Conservation (phyloP, 2,888 invertebrate species). For the Reticulitermes lucifugus region DNA sequence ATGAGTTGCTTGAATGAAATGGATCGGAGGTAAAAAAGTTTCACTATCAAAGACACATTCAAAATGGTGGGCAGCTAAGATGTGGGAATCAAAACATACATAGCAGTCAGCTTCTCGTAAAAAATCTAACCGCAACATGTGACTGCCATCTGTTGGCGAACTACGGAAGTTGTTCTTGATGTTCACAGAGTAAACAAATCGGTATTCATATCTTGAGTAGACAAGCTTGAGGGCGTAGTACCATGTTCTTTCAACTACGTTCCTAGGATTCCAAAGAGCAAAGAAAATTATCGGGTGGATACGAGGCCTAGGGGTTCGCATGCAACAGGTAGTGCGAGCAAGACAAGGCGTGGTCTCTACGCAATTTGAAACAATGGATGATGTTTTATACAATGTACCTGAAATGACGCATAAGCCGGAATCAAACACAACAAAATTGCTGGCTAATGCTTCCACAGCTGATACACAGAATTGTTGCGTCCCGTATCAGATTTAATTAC, state of each 20-base stretch:
- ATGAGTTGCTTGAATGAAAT: neutral
- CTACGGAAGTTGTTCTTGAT: neutral
- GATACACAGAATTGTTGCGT: neutral
- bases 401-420: neutral
- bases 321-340: conserved; percentile 34
- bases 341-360: neutral
- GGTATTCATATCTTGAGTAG: neutral
- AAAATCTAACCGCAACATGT: neutral
- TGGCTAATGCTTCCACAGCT: neutral
- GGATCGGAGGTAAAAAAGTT: neutral
- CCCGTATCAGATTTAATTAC: neutral
- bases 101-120: neutral
- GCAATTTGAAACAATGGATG: neutral
- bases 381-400: neutral
- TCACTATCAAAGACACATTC: neutral
- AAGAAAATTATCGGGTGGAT: conserved; percentile 34
- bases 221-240: neutral
- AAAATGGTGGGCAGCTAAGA: neutral
- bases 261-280: conserved; percentile 19
- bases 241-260: neutral
- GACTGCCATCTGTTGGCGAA: neutral
- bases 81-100: neutral
- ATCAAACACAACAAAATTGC: neutral
- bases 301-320: conserved; percentile 14
- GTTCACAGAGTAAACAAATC: neutral